These are phyloP conservation scores for Cardinalis cardinalis DNA, from an alignment of 2,113 vertebrate genomes.

Conservation along the genomic window DNA sequence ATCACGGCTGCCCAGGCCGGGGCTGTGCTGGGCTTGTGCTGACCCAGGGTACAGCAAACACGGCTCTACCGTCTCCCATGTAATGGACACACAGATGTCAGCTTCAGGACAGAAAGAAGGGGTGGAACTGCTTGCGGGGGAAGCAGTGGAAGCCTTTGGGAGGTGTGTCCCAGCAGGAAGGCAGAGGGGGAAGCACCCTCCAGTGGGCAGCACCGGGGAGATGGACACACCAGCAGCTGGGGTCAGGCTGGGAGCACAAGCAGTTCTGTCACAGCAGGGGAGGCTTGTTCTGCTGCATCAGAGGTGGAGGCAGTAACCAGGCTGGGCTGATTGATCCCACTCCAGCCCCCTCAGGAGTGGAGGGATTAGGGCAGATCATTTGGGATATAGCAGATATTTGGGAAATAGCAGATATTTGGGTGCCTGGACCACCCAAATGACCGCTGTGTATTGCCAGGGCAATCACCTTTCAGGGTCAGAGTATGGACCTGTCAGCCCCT, in stretches of 20 bases:
- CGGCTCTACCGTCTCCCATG: fast-evolving
- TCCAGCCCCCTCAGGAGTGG: neutral
- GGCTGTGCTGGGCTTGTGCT: neutral
- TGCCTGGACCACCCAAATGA: neutral
- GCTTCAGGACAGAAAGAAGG: neutral
- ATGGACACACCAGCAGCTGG: neutral
- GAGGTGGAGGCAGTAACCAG: neutral
- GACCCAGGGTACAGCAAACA: fast-evolving
- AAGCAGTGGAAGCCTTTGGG: neutral
- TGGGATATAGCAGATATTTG: too few relatives aligned
- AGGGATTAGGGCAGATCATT: neutral
- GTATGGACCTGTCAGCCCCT: neutral
- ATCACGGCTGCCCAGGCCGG: neutral
- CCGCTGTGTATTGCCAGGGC: neutral
- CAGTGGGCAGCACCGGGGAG: neutral
- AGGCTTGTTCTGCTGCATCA: neutral
- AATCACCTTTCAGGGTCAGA: neutral
- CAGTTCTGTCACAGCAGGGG: neutral
- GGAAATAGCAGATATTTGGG: too few relatives aligned
- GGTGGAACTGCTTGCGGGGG: neutral
- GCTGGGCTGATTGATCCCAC: neutral
- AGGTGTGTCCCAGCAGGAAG: neutral
- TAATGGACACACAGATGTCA: neutral
- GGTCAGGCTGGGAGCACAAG: neutral
- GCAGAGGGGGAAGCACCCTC: neutral